phyloP scores from a whole-genome alignment of 2,113 vertebrate genomes.

The Hiodon alosoides region DNA sequence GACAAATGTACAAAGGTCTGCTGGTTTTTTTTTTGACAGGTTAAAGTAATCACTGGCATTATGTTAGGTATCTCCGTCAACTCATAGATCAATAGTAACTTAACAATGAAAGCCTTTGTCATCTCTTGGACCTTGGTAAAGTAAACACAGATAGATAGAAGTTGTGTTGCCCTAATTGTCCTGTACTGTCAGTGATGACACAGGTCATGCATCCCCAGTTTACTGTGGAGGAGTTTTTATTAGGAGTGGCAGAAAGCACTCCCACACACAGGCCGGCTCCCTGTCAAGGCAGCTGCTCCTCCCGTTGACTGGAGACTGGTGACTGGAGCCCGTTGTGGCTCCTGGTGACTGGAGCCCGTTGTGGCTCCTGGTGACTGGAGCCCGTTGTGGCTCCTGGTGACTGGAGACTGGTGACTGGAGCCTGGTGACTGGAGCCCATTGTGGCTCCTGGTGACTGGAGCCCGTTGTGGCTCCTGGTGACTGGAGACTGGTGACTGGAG shows the following conservation, averaged over 20 bases:
- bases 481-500: no score
- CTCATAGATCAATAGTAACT: background rate
- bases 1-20: background rate
- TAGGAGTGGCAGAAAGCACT: no score
- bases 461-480: no score
- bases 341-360: no score
- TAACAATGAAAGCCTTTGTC: background rate
- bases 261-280: no score
- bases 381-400: background rate
- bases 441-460: no score
- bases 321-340: no score
- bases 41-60: no score
- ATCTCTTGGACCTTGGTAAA: background rate
- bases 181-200: background rate
- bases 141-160: background rate
- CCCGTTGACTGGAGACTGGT: no score
- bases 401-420: background rate
- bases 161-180: background rate
- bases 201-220: background rate
- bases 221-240: background rate
- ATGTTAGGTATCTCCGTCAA: background rate
- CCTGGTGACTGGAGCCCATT: no score
- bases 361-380: background rate
- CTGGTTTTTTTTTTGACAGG: background rate
- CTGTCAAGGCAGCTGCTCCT: no score